Conservation (phyloP, 2,888 invertebrate species). For the Nomada fucata region DNA sequence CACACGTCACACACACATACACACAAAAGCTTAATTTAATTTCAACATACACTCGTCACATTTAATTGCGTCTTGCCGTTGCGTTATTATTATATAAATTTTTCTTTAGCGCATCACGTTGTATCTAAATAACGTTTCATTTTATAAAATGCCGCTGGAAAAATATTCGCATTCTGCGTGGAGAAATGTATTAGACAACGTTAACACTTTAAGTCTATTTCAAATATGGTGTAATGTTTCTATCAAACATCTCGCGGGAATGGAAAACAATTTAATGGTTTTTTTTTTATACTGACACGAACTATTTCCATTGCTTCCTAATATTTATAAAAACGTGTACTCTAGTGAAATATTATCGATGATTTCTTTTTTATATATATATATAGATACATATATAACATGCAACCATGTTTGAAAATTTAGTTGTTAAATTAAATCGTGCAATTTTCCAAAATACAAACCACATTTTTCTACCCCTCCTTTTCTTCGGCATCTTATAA, state of each 20-base stretch:
- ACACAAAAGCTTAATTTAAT: slow-evolving; percentile 62
- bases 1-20: background rate
- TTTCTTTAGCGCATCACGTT: slow-evolving; percentile 59
- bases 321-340: slow-evolving; percentile 41
- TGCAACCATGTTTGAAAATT: slow-evolving; percentile 63
- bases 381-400: slow-evolving; percentile 19
- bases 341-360: slow-evolving; percentile 36
- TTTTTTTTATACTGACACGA: slow-evolving; percentile 27
- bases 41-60: slow-evolving; percentile 44
- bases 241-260: slow-evolving; percentile 7
- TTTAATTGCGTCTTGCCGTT: slow-evolving; percentile 67
- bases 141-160: slow-evolving; percentile 41
- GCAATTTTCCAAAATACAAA: slow-evolving; percentile 65
- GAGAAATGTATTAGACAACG: slow-evolving; percentile 40
- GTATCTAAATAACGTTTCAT: slow-evolving; percentile 28
- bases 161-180: slow-evolving; percentile 37
- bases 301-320: slow-evolving; percentile 40
- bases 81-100: slow-evolving; percentile 52
- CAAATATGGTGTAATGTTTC: slow-evolving; percentile 50
- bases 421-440: slow-evolving; percentile 31
- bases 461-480: background rate
- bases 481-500: slow-evolving; percentile 20
- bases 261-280: background rate
- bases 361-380: slow-evolving; percentile 14
- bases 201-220: slow-evolving; percentile 25